A percentile compares a stretch with the other conserved stretches of the same genome.
phyloP scores from a whole-genome alignment of 2,113 vertebrate genomes.

The Dolichallabes microphthalmus region DNA sequence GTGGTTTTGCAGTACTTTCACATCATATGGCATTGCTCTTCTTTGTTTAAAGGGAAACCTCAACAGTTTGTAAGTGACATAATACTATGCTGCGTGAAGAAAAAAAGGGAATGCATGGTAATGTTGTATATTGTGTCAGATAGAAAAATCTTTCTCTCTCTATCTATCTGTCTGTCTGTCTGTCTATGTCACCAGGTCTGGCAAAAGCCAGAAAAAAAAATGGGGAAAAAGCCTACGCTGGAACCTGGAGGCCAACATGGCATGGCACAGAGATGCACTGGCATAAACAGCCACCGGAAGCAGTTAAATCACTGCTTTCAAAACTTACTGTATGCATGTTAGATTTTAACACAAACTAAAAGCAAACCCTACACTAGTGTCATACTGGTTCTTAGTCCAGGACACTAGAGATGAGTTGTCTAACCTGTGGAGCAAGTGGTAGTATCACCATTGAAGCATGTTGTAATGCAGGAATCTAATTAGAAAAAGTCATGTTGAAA shows the following conservation, averaged over 20 bases:
- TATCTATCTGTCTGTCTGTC: background rate
- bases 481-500: background rate
- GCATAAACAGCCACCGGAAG: background rate
- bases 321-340: slow-evolving; percentile 36
- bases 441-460: background rate
- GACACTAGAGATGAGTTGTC: background rate
- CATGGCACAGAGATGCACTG: slow-evolving; percentile 13
- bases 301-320: slow-evolving; percentile 12
- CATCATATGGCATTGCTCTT: background rate
- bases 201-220: background rate
- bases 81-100: slow-evolving; percentile 13
- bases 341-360: slow-evolving; percentile 13
- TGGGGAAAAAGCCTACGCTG: background rate
- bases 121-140: background rate
- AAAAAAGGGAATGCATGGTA: background rate
- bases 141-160: background rate
- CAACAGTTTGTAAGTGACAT: slow-evolving; percentile 2
- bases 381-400: background rate
- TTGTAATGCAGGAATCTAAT: slow-evolving; percentile 3
- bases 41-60: slow-evolving; percentile 8
- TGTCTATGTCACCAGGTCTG: background rate
- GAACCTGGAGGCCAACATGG: slow-evolving; percentile 7
- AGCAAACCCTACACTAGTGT: background rate
- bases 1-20: background rate
- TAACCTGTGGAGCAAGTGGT: background rate